Percentiles rank a stretch among this genome's conserved stretches.
phyloP scores from a whole-genome alignment of 2,888 invertebrate genomes.

The Gastracanthus pulcherrimus region DNA sequence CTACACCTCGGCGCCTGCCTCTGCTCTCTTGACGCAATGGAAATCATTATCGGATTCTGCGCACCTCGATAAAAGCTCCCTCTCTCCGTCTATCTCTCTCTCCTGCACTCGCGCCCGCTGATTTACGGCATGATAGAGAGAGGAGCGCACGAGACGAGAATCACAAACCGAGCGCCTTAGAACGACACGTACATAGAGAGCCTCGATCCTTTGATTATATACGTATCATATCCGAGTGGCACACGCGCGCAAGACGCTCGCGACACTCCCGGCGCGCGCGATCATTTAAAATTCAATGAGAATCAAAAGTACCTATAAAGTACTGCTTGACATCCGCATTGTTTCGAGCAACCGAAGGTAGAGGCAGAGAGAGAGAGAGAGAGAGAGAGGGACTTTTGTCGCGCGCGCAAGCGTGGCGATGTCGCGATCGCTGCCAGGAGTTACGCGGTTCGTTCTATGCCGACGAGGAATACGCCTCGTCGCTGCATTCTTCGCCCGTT shows the following conservation, averaged over 20 bases:
- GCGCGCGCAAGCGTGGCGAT: constrained; percentile 1
- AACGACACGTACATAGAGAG: neutral
- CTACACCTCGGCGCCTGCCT: no score
- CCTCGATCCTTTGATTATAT: constrained; percentile 44
- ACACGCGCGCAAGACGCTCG: constrained; percentile 7
- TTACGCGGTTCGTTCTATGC: no score
- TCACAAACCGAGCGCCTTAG: neutral
- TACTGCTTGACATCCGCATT: constrained; percentile 61
- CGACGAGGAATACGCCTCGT: constrained; percentile 24
- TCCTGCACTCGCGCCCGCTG: constrained; percentile 22
- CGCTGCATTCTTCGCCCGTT: constrained; percentile 33
- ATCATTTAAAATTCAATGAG: constrained; percentile 64
- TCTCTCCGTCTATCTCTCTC: no score
- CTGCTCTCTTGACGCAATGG: constrained; percentile 51
- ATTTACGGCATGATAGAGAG: constrained; percentile 51
- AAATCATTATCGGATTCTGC: constrained; percentile 57
- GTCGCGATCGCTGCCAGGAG: constrained; percentile 7
- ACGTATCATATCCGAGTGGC: constrained; percentile 43
- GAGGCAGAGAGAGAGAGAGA: constrained; percentile 30
- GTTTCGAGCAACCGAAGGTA: constrained; percentile 49
- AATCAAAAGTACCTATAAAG: constrained; percentile 57
- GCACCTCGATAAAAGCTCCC: constrained; percentile 40
- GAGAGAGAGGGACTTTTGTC: constrained; percentile 34
- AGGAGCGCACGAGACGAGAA: constrained; percentile 22
- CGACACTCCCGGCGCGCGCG: constrained; percentile 50